These are phyloP conservation scores for Aplocera efformata DNA, from an alignment of 2,888 invertebrate genomes.

Conservation along the genomic window DNA sequence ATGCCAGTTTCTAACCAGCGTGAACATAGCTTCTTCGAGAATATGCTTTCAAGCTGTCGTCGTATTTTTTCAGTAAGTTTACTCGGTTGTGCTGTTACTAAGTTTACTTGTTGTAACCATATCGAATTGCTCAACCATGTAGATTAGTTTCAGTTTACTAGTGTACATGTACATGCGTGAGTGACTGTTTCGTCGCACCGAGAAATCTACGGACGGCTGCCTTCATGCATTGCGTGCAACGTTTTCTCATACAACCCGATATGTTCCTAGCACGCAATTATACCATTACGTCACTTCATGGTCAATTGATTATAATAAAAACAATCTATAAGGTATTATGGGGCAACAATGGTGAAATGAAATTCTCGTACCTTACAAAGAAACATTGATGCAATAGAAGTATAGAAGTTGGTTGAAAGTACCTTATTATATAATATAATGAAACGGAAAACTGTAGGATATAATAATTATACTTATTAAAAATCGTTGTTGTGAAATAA, in stretches of 20 bases:
- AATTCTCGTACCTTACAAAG: neutral
- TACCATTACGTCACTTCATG: constrained; percentile 34
- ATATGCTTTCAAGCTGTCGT: too few relatives aligned
- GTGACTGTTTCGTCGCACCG: constrained; percentile 24
- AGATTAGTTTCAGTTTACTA: constrained; percentile 37
- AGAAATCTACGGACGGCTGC: constrained; percentile 29
- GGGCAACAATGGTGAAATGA: constrained; percentile 2
- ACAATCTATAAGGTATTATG: constrained; percentile 10
- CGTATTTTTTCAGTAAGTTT: too few relatives aligned
- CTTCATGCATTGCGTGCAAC: constrained; percentile 31
- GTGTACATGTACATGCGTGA: constrained; percentile 33
- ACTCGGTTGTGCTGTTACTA: too few relatives aligned
- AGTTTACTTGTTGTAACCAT: neutral
- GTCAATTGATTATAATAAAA: constrained; percentile 29
- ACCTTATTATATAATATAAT: too few relatives aligned
- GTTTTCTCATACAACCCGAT: constrained; percentile 37
- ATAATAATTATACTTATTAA: too few relatives aligned
- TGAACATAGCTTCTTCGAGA: too few relatives aligned
- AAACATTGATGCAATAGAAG: too few relatives aligned
- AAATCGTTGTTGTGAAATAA: too few relatives aligned
- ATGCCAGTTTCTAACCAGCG: too few relatives aligned
- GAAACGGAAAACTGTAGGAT: too few relatives aligned
- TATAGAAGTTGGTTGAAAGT: too few relatives aligned
- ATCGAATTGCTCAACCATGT: constrained; percentile 30
- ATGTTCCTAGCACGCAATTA: constrained; percentile 41